Percentiles rank a stretch among this genome's conserved stretches.
These are phyloP conservation scores for Drepana arcuata DNA, from an alignment of 1,140 invertebrate genomes.

Conservation along the genomic window DNA sequence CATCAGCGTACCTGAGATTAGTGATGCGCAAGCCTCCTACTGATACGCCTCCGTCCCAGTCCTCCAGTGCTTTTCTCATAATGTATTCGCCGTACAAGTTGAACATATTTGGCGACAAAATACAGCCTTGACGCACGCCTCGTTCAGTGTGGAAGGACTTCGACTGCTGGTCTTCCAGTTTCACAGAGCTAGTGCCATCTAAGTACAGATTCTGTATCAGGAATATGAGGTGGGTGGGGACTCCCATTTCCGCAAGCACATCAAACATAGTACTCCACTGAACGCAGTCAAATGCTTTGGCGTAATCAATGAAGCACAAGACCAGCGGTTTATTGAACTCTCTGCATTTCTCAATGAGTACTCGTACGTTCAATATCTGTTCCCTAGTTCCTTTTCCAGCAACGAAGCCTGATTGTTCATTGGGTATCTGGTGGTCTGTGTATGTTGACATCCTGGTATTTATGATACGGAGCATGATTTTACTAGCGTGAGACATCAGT, in stretches of 20 bases:
- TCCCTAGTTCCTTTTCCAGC: slow-evolving; percentile 16
- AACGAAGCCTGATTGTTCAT: slow-evolving; percentile 16
- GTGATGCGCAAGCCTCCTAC: slow-evolving; percentile 2
- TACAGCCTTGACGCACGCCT: slow-evolving; percentile 14
- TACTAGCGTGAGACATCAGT: slow-evolving; percentile 13
- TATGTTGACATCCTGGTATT: slow-evolving; percentile 10
- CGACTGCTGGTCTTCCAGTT: slow-evolving; percentile 2
- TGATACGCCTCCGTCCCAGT: slow-evolving; percentile 8
- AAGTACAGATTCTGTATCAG: slow-evolving; percentile 5
- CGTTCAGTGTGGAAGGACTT: slow-evolving; percentile 3
- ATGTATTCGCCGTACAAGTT: slow-evolving; percentile 17
- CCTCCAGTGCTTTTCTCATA: slow-evolving; percentile 4
- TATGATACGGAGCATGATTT: slow-evolving; percentile 14
- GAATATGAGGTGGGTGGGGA: slow-evolving; percentile 3
- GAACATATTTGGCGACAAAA: slow-evolving; percentile 8
- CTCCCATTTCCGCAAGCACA: slow-evolving; percentile 8
- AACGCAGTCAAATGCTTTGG: slow-evolving; percentile 15
- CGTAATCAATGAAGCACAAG: slow-evolving; percentile 9
- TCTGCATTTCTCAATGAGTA: slow-evolving; percentile 8
- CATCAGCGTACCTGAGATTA: slow-evolving; percentile 11
- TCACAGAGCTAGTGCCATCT: not conserved
- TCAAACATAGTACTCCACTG: slow-evolving; percentile 7
- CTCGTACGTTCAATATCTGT: slow-evolving; percentile 18
- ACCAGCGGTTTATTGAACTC: slow-evolving; percentile 10
- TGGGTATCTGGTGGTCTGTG: slow-evolving; percentile 6